Conservation (phyloP, 1,140 invertebrate genomes). For the Bombus vancouverensis region DNA sequence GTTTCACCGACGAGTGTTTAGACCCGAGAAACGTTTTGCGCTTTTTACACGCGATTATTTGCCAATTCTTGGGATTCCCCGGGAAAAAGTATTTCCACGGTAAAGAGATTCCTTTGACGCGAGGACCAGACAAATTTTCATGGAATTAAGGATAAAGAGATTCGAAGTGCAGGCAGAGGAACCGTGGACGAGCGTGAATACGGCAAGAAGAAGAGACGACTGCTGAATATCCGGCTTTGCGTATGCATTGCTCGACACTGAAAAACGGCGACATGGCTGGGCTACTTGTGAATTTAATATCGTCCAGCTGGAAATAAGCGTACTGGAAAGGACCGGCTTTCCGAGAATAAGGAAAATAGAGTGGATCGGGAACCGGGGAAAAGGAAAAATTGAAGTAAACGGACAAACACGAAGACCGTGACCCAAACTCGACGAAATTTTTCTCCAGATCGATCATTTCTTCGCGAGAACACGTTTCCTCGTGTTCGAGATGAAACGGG, state of each 20-base stretch:
- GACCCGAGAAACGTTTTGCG: background rate
- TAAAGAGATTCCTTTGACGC: background rate
- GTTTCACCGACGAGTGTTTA: background rate
- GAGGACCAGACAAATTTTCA: background rate
- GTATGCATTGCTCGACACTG: conserved; percentile 58
- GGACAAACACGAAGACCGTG: background rate
- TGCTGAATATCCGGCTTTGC: conserved; percentile 31
- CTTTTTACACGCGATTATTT: background rate
- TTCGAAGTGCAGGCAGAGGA: background rate
- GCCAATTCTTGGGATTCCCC: background rate
- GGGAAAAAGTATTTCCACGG: background rate
- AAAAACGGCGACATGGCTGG: conserved; percentile 49
- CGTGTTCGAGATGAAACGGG: background rate
- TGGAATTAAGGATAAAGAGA: background rate
- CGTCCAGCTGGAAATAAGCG: conserved; percentile 59
- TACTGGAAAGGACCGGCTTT: background rate
- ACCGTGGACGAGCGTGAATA: background rate
- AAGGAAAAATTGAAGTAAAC: conserved; percentile 9
- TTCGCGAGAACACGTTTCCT: background rate
- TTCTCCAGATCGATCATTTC: conserved; percentile 4
- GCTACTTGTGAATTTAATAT: conserved; percentile 61
- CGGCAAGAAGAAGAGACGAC: background rate
- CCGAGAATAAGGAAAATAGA: background rate
- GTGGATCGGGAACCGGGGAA: background rate
- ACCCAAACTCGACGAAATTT: conserved; percentile 13